A percentile compares a stretch with the other conserved stretches of the same genome.
phyloP scores from a whole-genome alignment of 2,797 vertebrate species.

The Taeniopygia guttata region DNA sequence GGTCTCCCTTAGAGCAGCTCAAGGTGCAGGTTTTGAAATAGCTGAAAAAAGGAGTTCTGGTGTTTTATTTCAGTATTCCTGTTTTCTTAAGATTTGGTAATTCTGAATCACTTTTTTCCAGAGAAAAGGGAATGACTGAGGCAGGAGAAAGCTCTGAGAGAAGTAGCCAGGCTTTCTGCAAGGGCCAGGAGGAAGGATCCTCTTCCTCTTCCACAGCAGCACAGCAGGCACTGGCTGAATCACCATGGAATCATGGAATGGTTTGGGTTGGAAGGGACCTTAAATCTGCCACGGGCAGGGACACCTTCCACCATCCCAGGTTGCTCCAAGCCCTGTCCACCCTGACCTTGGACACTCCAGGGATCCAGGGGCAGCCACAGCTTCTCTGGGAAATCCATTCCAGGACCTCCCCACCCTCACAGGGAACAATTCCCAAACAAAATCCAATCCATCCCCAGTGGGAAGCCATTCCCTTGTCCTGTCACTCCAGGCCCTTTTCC shows the following conservation, averaged over 20 bases:
- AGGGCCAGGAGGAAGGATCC: neutral
- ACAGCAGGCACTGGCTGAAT: neutral
- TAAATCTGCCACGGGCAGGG: neutral
- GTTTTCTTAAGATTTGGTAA: no score
- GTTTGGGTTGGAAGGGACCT: neutral
- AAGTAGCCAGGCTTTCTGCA: neutral
- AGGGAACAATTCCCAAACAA: accelerated
- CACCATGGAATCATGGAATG: neutral
- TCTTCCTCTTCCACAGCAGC: neutral
- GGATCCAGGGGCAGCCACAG: neutral
- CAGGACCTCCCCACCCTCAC: accelerated
- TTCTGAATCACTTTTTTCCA: no score
- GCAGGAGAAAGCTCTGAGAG: neutral
- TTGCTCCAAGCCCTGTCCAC: accelerated
- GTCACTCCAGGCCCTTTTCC: accelerated
- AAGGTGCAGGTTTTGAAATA: no score
- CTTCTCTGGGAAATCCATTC: neutral
- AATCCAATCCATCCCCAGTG: accelerated
- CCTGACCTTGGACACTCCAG: neutral
- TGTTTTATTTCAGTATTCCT: no score
- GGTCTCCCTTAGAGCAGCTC: no score
- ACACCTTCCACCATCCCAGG: accelerated
- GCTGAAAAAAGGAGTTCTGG: no score
- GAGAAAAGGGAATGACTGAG: no score
- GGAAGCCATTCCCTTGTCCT: neutral